Base-by-base conservation (phyloP, 2,113 vertebrate species). In the Corydoras maculifer region DNA sequence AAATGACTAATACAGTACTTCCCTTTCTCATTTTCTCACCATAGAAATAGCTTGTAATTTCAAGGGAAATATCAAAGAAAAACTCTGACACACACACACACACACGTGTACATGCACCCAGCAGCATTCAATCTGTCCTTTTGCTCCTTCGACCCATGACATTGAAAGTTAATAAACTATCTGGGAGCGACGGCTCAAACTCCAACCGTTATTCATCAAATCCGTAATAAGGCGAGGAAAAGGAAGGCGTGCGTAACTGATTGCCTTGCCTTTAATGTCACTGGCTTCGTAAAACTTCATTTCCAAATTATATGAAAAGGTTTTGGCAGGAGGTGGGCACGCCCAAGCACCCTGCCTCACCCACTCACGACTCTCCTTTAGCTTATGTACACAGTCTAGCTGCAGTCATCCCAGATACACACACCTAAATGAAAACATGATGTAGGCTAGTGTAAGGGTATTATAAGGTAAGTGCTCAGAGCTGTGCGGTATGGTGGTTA, bases 101-200 rank as follows among this genome's bases (percentile, higher is more conserved):
- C 63, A 66, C 63, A 61, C 71, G 63, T 35, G 59, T 18, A 60
- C 32, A 49, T 48, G 25, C 54, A 70, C 43, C 59, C 62, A 63
- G n/a, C 43, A n/a, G 11, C n/a, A 49, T 15, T 11, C 5, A 64
- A 14, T 61, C n/a, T 62, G 67, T 74, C 72, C 66, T 77, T 70
- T 70, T 62, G 54, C 62, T 66, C 58, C 62, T 66, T 30, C 7
- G 58, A 58, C 69, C 65, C 61, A 65, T 73, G 74, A 66, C 77
- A 75, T 65, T 73, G 70, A 70, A 72, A 73, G 61, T 70, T 57
- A 76, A 75, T 73, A 78, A 69, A 73, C 60, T 75, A 75, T 78
- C 70, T 67, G 57, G 30, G 67, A 62, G 77, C 58, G 60, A 79
- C 71, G 31, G 55, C 67, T 76, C 65, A 62, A 62, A 79, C 63